Evolutionary conservation across 2,888 invertebrate genomes (phyloP).

Genomic region (Aricia artaxerxes): DNA sequence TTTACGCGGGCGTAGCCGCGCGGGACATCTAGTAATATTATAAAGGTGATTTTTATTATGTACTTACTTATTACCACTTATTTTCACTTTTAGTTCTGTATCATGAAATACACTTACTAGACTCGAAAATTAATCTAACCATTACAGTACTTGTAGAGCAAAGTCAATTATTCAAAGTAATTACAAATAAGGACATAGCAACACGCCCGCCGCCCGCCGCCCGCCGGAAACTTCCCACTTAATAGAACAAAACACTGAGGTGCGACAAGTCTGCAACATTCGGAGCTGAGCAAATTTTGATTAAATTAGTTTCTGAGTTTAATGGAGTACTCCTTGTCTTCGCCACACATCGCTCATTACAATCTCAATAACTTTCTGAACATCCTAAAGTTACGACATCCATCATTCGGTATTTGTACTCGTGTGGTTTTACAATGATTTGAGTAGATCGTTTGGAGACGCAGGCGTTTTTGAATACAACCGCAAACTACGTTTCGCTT

Average conservation of each 20-base stretch:
- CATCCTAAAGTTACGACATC: slow-evolving; percentile 27
- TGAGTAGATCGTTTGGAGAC: neutral
- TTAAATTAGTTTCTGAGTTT: slow-evolving; percentile 74
- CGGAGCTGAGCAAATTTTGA: slow-evolving; percentile 74
- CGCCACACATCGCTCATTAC: slow-evolving; percentile 38
- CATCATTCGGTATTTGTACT: slow-evolving; percentile 31
- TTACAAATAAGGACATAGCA: slow-evolving; percentile 19
- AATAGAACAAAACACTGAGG: slow-evolving; percentile 72
- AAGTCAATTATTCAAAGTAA: slow-evolving; percentile 20
- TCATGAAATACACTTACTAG: neutral
- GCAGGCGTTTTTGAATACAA: neutral
- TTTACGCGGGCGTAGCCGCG: too few relatives aligned
- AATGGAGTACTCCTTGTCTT: slow-evolving; percentile 59
- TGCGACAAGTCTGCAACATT: slow-evolving; percentile 70
- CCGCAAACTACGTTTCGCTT: neutral
- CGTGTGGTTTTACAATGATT: slow-evolving; percentile 22
- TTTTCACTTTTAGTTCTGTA: too few relatives aligned
- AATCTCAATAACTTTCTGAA: slow-evolving; percentile 37
- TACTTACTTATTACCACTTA: too few relatives aligned
- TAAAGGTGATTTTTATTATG: neutral
- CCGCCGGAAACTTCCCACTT: slow-evolving; percentile 52
- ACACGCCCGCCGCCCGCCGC: neutral
- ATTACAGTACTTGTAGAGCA: neutral
- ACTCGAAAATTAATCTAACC: neutral
- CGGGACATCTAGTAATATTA: neutral